These are phyloP conservation scores for Uromys caudimaculatus DNA, from an alignment of 2,797 vertebrate genomes.

Conservation along the genomic window DNA sequence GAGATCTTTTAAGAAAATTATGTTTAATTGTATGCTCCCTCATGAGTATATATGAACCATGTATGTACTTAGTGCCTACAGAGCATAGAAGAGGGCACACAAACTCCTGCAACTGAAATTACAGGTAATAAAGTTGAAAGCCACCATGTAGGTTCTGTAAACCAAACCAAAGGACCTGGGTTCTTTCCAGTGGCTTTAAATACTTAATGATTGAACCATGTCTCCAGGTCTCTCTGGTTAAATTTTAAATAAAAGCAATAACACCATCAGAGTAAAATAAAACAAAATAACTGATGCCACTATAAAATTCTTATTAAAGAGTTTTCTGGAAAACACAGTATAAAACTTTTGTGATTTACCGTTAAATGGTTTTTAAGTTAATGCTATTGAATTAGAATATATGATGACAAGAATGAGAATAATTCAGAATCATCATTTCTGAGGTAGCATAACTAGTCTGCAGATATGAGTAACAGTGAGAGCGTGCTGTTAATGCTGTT, in stretches of 20 bases:
- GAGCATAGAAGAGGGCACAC: not conserved
- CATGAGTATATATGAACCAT: not conserved
- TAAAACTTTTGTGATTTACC: conserved; percentile 39
- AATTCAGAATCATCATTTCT: conserved; percentile 35
- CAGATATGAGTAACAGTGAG: not conserved
- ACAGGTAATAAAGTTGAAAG: not conserved
- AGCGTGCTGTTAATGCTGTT: not conserved
- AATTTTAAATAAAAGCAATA: conserved; percentile 11
- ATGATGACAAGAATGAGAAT: conserved; percentile 34
- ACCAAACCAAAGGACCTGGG: not conserved
- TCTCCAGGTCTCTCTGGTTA: not conserved
- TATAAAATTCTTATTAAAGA: conserved; percentile 28
- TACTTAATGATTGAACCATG: not conserved
- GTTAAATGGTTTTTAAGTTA: conserved; percentile 26
- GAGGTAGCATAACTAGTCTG: conserved; percentile 4
- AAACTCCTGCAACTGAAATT: not conserved
- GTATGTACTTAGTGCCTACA: not conserved
- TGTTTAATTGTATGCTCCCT: not conserved
- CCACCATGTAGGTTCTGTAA: not conserved
- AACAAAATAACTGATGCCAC: not conserved
- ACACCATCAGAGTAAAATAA: not conserved
- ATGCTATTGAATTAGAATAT: conserved; percentile 47
- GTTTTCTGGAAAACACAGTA: conserved; percentile 10
- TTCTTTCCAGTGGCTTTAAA: not conserved
- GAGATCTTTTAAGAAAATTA: not conserved